Percentiles rank a stretch among this genome's conserved stretches.
These are phyloP conservation scores for Acanthosepion lycidas DNA, from an alignment of 2,888 invertebrate species.

Conservation along the genomic window DNA sequence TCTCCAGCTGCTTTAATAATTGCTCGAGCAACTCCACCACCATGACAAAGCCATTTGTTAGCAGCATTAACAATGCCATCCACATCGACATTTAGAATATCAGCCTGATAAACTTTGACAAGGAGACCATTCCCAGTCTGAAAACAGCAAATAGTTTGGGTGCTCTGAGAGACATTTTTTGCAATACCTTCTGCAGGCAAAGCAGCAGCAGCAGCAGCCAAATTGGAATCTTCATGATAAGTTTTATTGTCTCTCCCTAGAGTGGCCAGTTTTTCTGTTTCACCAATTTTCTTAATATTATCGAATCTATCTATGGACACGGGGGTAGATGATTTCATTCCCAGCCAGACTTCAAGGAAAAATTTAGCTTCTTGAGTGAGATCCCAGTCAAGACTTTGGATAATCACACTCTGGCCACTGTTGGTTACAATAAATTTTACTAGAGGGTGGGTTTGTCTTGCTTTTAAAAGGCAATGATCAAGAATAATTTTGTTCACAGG, in stretches of 20 bases:
- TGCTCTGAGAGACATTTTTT: neutral
- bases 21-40: neutral
- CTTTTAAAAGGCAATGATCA: neutral
- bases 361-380: neutral
- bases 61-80: slow-evolving; percentile 42
- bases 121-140: neutral
- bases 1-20: slow-evolving; percentile 10
- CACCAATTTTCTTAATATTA: neutral
- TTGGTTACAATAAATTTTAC: neutral
- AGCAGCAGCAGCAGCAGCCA: neutral
- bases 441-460: neutral
- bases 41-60: neutral
- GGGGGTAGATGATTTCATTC: neutral
- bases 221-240: neutral
- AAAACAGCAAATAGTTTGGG: neutral
- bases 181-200: neutral
- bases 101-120: neutral
- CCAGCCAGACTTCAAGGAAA: neutral
- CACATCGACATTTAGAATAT: neutral
- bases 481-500: neutral
- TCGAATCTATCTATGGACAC: neutral
- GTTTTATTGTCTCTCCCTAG: neutral
- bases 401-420: neutral
- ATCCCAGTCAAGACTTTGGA: neutral
- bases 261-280: neutral